These are phyloP conservation scores for Microtus oregoni DNA, from an alignment of 2,113 vertebrate species.

Conservation along the genomic window DNA sequence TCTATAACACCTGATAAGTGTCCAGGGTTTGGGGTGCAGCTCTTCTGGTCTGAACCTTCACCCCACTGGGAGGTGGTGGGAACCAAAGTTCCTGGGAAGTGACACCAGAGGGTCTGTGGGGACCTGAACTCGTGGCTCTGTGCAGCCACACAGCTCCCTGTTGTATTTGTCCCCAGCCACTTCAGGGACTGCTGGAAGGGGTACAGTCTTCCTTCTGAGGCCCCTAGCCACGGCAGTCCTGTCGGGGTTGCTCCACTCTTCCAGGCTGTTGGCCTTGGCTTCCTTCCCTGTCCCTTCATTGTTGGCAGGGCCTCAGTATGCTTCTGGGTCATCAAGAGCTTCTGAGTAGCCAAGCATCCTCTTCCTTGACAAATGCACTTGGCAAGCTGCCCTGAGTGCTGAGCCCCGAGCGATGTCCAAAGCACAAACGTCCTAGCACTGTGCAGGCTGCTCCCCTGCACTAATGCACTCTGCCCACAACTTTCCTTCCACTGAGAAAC, in stretches of 20 bases:
- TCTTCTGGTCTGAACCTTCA: neutral
- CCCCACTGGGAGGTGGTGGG: neutral
- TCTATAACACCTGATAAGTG: neutral
- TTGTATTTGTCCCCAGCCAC: neutral
- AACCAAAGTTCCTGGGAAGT: neutral
- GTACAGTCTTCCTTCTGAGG: neutral
- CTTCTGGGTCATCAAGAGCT: neutral
- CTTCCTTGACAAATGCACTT: neutral
- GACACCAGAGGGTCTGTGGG: neutral
- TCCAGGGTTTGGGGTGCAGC: too few relatives aligned
- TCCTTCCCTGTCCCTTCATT: neutral
- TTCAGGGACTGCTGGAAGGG: neutral
- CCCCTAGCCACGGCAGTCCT: neutral
- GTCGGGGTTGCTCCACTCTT: neutral
- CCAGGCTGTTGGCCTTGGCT: neutral
- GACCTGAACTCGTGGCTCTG: neutral
- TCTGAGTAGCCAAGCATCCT: neutral
- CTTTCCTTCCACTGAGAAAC: neutral
- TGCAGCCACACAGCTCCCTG: neutral
- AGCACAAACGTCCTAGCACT: neutral
- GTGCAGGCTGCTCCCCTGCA: neutral
- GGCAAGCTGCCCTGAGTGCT: neutral
- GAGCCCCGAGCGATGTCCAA: neutral
- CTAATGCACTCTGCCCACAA: neutral
- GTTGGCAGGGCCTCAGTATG: neutral